These are phyloP conservation scores for Caenorhabditis brenneri DNA, from an alignment of 1,140 invertebrate genomes.

Conservation along the genomic window DNA sequence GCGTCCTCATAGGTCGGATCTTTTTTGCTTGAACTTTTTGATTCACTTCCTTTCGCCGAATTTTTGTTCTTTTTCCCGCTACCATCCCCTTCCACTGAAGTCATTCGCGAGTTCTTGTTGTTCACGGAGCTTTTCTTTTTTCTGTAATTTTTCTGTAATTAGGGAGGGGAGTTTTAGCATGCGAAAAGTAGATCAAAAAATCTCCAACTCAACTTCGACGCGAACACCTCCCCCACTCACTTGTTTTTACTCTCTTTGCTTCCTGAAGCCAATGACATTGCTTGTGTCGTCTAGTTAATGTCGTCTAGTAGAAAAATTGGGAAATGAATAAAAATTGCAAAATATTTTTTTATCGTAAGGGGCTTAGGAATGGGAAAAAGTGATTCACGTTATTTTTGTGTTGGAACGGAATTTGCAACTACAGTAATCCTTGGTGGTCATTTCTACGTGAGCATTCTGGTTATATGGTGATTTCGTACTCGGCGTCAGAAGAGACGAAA, in stretches of 20 bases:
- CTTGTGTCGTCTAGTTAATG: too few relatives aligned
- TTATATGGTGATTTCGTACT: too few relatives aligned
- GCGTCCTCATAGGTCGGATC: background rate
- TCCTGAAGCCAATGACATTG: background rate
- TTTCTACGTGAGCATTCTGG: too few relatives aligned
- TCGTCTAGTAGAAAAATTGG: too few relatives aligned
- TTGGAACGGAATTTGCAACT: too few relatives aligned
- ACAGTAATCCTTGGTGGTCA: too few relatives aligned
- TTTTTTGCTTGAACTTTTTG: background rate
- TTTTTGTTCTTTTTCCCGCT: background rate
- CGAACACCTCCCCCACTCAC: background rate
- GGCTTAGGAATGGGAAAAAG: too few relatives aligned
- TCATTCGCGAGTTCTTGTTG: background rate
- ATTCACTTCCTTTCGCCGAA: background rate
- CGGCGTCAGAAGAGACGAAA: too few relatives aligned
- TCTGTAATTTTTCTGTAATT: background rate
- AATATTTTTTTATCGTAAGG: too few relatives aligned
- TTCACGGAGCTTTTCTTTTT: background rate
- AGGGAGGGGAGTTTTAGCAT: too few relatives aligned
- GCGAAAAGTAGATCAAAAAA: background rate
- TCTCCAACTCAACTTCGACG: background rate
- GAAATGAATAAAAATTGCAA: too few relatives aligned
- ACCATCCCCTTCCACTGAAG: background rate
- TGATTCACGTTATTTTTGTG: too few relatives aligned
- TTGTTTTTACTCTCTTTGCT: conserved; percentile 18